These are phyloP conservation scores for Nothobranchius kuhntae DNA, from an alignment of 2,113 vertebrate species.

Conservation along the genomic window DNA sequence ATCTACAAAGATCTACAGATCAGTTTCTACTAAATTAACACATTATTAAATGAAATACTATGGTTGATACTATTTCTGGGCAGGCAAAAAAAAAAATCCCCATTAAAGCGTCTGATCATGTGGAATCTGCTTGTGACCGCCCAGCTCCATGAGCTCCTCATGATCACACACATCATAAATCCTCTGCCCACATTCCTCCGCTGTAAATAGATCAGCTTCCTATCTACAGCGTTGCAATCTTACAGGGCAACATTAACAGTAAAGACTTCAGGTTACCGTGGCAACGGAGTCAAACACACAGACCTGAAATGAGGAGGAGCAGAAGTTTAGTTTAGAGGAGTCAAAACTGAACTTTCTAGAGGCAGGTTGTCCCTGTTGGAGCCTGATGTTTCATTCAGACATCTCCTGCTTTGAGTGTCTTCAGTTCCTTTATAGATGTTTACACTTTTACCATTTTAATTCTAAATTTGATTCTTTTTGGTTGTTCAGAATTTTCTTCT, in stretches of 20 bases:
- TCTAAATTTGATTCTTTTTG: no score
- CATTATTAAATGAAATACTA: no score
- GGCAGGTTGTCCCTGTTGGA: slow-evolving; percentile 8
- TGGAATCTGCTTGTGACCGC: neutral
- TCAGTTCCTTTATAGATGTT: no score
- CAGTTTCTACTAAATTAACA: no score
- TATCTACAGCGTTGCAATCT: slow-evolving; percentile 47
- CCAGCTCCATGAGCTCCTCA: neutral
- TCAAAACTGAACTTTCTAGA: slow-evolving; percentile 5
- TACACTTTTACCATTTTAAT: no score
- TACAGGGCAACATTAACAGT: slow-evolving; percentile 51
- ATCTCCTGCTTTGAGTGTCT: no score
- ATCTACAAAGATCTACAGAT: no score
- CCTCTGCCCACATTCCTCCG: slow-evolving; percentile 6
- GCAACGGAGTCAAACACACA: slow-evolving; percentile 45
- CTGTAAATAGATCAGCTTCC: slow-evolving; percentile 60
- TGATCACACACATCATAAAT: neutral
- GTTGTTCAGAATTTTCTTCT: no score
- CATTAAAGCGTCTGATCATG: no score
- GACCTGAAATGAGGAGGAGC: neutral
- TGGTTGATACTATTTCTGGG: no score
- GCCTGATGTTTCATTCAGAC: no score
- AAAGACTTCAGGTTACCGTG: slow-evolving; percentile 54
- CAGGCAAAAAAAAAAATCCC: no score
- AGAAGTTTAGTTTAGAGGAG: slow-evolving; percentile 1